A percentile compares a stretch with the other conserved stretches of the same genome.
Evolutionary conservation across 2,888 invertebrate genomes (phyloP).

Genomic region (Pachydiplax longipennis): DNA sequence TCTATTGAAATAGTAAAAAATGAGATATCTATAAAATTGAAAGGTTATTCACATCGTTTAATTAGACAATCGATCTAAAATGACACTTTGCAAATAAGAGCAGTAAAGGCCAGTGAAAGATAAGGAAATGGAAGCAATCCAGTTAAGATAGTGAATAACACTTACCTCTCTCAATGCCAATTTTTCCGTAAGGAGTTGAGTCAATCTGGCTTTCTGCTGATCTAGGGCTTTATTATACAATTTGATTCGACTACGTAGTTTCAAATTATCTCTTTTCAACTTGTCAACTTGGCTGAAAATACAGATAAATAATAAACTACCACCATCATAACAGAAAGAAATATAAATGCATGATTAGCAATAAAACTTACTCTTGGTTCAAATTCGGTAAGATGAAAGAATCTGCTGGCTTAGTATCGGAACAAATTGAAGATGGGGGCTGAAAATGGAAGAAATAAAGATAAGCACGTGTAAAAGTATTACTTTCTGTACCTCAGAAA

Average conservation of each 20-base stretch:
- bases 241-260: neutral
- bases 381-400: neutral
- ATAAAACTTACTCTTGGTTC: neutral
- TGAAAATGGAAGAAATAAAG: too few species aligned
- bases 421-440: too few species aligned
- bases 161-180: neutral
- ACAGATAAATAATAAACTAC: neutral
- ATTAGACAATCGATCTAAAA: too few species aligned
- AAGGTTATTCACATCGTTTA: too few species aligned
- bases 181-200: neutral
- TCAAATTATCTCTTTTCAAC: neutral
- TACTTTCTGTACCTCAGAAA: neutral
- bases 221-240: neutral
- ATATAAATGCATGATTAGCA: neutral
- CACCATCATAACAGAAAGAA: neutral
- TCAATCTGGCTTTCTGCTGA: neutral
- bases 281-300: neutral
- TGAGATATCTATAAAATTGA: too few species aligned
- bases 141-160: neutral
- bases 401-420: neutral
- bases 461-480: neutral
- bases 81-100: too few species aligned
- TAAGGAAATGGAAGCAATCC: neutral
- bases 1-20: too few species aligned
- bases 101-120: too few species aligned